These are phyloP conservation scores for Charaxes varanes DNA, from an alignment of 1,140 invertebrate genomes.

Conservation along the genomic window DNA sequence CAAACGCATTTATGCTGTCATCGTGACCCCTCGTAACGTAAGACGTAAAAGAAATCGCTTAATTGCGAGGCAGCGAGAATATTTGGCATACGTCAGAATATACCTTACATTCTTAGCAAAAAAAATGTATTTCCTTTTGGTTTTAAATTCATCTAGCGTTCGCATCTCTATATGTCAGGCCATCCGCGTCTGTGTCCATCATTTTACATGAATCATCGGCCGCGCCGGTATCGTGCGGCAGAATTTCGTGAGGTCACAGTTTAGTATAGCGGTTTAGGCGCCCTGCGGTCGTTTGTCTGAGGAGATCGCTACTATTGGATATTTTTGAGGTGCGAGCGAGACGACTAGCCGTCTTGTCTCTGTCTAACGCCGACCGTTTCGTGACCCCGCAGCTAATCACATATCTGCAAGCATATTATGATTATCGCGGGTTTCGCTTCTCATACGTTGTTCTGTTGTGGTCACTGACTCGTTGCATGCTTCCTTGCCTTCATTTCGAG, in stretches of 20 bases:
- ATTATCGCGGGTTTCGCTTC: slow-evolving; percentile 61
- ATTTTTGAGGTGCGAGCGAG: slow-evolving; percentile 27
- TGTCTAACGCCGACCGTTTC: slow-evolving; percentile 61
- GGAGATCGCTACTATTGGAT: slow-evolving; percentile 32
- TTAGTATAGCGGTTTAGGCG: slow-evolving; percentile 68
- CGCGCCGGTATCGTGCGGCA: slow-evolving; percentile 48
- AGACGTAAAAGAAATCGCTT: too few species aligned
- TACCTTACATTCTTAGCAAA: too few species aligned
- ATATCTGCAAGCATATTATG: slow-evolving; percentile 70
- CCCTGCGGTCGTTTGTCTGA: slow-evolving; percentile 56
- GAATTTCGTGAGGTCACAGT: slow-evolving; percentile 72
- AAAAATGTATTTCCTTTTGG: slow-evolving; percentile 22
- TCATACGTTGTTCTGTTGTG: slow-evolving; percentile 53
- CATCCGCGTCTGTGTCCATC: slow-evolving; percentile 43
- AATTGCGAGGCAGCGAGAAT: too few species aligned
- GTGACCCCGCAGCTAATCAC: slow-evolving; percentile 67
- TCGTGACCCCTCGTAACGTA: too few species aligned
- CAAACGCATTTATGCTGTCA: too few species aligned
- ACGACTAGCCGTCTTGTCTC: slow-evolving; percentile 31
- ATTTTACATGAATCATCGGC: slow-evolving; percentile 59
- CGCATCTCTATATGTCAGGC: slow-evolving; percentile 46
- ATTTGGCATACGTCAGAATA: too few species aligned
- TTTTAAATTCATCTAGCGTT: slow-evolving; percentile 46
- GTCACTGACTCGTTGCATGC: slow-evolving; percentile 51
- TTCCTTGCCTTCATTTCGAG: slow-evolving; percentile 27